Evolutionary conservation across 2,797 vertebrate genomes (phyloP).

Genomic region (Psittacula derbiana): DNA sequence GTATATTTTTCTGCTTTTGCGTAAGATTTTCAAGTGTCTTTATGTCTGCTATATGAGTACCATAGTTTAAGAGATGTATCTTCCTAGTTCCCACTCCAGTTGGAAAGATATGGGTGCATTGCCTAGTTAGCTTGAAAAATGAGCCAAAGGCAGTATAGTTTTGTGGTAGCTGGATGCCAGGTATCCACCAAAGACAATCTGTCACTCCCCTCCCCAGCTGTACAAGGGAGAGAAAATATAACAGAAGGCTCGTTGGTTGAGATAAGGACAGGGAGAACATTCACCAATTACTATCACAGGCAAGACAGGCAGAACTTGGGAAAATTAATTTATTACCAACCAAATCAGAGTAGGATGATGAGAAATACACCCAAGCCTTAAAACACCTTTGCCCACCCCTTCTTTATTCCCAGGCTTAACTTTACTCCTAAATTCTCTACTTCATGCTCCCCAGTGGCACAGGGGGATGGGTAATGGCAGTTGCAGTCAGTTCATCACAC

Average conservation of each 20-base stretch:
- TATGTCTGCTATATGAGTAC: background rate
- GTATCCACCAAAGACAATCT: background rate
- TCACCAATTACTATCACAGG: background rate
- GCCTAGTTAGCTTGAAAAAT: background rate
- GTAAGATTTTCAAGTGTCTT: background rate
- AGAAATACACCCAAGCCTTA: background rate
- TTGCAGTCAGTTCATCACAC: background rate
- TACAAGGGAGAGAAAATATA: background rate
- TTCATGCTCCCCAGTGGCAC: background rate
- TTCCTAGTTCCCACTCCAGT: background rate
- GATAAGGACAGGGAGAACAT: background rate
- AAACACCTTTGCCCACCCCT: background rate
- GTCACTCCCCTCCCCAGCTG: background rate
- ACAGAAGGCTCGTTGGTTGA: rapidly evolving
- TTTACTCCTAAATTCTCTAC: background rate
- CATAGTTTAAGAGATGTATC: background rate
- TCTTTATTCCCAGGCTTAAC: background rate
- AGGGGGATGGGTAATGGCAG: background rate
- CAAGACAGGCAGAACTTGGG: too few species aligned
- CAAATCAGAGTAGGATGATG: background rate
- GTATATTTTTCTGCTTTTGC: background rate
- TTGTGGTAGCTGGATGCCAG: background rate
- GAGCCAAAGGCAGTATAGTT: background rate
- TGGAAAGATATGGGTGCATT: background rate
- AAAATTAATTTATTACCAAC: background rate